Conservation (phyloP, 2,113 vertebrate genomes). For the Xenopus tropicalis region UCB_Xtro_10.0 CM004450.2:24323501-24324000, state of each 20-base stretch:
- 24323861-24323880: too few species aligned
- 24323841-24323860: too few species aligned
- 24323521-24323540: too few species aligned
- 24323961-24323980: too few species aligned
- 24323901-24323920: too few species aligned
- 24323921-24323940: too few species aligned
- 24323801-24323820: background rate
- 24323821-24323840: background rate
- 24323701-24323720: conserved; percentile 80
- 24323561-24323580: too few species aligned
- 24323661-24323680: conserved; percentile 78
- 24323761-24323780: background rate
- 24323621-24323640: conserved; percentile 69
- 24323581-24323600: background rate
- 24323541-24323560: too few species aligned
- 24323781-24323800: background rate
- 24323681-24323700: conserved; percentile 70
- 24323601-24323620: conserved; percentile 56
- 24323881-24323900: too few species aligned
- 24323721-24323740: conserved; percentile 68
- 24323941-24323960: too few species aligned
- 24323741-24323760: conserved; percentile 65
- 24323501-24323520: too few species aligned
- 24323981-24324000: too few species aligned
- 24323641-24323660: conserved; percentile 80